Conservation (phyloP, 2,113 vertebrate genomes). For the Silurus asotus region DNA sequence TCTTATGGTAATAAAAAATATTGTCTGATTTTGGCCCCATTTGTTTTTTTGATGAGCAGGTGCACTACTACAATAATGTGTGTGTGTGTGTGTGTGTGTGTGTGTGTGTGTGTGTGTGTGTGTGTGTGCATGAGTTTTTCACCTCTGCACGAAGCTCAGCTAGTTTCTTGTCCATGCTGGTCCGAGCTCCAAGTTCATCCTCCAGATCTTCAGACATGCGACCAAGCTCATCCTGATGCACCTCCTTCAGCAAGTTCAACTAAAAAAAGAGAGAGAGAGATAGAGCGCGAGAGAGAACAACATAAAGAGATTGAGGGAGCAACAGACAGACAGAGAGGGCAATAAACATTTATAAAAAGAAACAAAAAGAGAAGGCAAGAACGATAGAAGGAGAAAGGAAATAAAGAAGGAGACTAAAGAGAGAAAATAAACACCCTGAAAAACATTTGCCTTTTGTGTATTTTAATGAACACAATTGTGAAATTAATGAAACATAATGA, state of each 20-base stretch:
- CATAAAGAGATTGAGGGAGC: neutral
- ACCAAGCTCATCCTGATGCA: conserved; percentile 94
- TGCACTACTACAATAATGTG: neutral
- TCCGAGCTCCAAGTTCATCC: conserved; percentile 90
- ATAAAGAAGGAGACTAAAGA: neutral
- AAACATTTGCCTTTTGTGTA: neutral
- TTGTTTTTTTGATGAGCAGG: neutral
- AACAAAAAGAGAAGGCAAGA: neutral
- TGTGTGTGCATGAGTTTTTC: conserved; percentile 26
- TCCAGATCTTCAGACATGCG: conserved; percentile 96
- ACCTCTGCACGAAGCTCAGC: conserved; percentile 92
- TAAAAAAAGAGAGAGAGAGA: conserved; percentile 51
- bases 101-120: neutral
- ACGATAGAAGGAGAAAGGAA: neutral
- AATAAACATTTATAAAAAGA: neutral
- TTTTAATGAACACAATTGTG: no score
- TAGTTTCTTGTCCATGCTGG: conserved; percentile 96
- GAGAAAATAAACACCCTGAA: neutral
- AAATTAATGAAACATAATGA: no score
- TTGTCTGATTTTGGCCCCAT: neutral
- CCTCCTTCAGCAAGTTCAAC: conserved; percentile 93
- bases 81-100: neutral
- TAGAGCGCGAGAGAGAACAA: neutral
- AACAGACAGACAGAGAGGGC: no score
- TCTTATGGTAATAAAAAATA: neutral